Evolutionary conservation across 2,888 invertebrate genomes (phyloP).

Genomic region (Lordiphosa andalusiaca): DNA sequence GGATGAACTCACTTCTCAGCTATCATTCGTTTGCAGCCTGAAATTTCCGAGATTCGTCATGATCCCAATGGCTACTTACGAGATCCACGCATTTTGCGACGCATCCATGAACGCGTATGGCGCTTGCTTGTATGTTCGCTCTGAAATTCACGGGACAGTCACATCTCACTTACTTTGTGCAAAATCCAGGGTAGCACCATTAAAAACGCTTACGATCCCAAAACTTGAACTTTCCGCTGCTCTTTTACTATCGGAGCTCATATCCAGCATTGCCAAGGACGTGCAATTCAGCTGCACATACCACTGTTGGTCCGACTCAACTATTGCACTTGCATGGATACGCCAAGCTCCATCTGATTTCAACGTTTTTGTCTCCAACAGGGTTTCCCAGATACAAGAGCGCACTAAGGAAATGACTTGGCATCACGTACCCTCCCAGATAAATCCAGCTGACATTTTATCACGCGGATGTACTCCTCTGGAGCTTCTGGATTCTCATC

Average conservation of each 20-base stretch:
- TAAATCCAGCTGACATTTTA: not conserved
- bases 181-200: too few relatives aligned
- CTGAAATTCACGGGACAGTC: too few relatives aligned
- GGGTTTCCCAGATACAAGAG: not conserved
- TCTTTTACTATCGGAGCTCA: too few relatives aligned
- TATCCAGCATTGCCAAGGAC: not conserved
- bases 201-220: too few relatives aligned
- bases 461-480: not conserved
- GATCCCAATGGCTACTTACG: too few relatives aligned
- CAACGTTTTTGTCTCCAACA: not conserved
- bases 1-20: too few relatives aligned
- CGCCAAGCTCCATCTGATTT: not conserved
- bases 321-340: not conserved
- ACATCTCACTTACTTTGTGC: too few relatives aligned
- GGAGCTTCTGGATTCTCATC: not conserved
- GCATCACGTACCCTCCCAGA: not conserved
- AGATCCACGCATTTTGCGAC: too few relatives aligned
- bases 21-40: too few relatives aligned
- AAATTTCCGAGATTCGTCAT: too few relatives aligned
- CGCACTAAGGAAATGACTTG: not conserved
- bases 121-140: conserved; percentile 3
- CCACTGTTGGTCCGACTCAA: not conserved
- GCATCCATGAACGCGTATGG: not conserved
- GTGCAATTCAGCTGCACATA: not conserved
- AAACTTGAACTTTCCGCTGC: too few relatives aligned